Base-by-base conservation (phyloP, 2,888 invertebrate genomes). In the Helicoverpa assulta region DNA sequence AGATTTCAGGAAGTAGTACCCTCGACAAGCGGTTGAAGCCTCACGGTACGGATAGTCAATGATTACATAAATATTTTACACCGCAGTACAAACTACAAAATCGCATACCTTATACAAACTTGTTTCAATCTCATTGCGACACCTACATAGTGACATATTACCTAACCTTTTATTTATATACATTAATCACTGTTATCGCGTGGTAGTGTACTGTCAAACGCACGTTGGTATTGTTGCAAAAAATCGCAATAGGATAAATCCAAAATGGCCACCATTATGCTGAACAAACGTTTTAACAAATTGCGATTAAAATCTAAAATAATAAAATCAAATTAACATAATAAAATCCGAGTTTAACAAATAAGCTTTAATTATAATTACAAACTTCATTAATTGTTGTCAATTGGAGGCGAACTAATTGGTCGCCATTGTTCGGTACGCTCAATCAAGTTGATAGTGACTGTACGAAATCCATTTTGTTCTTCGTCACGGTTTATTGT, bases 361-460 rank as follows among this genome's bases (percentile, higher is more conserved):
- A 75, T 60, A 68, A 67, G 63, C 43, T 40, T 52, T 70, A 74
- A 82, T 81, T 79, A 67, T 70, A 68, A 70, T 73, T 67, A 76
- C 64, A 59, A 67, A 69, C 56, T 58, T 64, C 61, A 75, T 79
- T 80, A 76, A 79, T 75, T 77, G 60, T 70, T 76, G 70, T 70
- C 76, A 76, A 80, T 68, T 66, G 66, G 26, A 62, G 66, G 65
- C 62, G 26, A 68, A 68, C 47, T 80, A 82, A 80, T 80, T 80
- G 80, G 63, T 71, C 72, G 64, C 54, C 66, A 82, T 80, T 76
- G 82, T 82, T 66, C 64, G 59, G 59, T 67, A 61, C 55, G 51
- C 67, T 78, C 29, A 55, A 50, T 56, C 53, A 58, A 82, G 60
- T 56, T 60, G 37, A 60, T 60, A 55, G 21, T 57, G 37, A 62